Evolutionary conservation across 2,113 vertebrate genomes (phyloP), one percentile per base, ranked within the genome.

Genomic region (Zosterops lateralis): DNA sequence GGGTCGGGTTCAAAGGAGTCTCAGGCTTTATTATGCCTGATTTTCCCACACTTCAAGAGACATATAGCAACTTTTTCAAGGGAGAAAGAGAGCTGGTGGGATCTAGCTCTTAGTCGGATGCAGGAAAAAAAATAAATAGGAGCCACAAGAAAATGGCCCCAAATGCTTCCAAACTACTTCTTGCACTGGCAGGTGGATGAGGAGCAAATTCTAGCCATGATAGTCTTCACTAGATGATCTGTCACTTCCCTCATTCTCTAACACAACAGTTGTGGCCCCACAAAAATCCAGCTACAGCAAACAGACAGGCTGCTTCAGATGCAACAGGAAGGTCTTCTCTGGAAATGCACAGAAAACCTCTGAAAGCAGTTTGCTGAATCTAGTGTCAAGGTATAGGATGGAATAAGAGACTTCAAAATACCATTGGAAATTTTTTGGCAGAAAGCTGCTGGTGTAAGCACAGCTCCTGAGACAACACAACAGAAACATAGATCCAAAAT

Each of bases 1-100:
- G 25, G 10, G 26, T 47, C 0, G 0, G 11, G 16, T 53, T 79
- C 71, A 73, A 45, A 78, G 21, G 38, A 47, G 10, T 44, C 38
- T 50, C 21, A 10, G 47, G 12, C 32, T 36, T 82, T 7, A 20
- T 78, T 12, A 36, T 48, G 14, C 40, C 32, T 28, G 16, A 54
- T 73, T 79, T 60, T 16, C 40, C 31, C 2, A 10, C 29, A 36
- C 11, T 91, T 80, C 64, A 38, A 71, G 36, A 36, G 44, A 71
- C 1, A 12, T 25, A n/a, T 0, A 3, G 10, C 31, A 67, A 44
- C 19, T 71, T 57, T 74, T 48, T n/a, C 56, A 67, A 62, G n/a
- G 25, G 44, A 84, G 21, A 26, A 60, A 80, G 48, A 71, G 82
- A 68, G 26, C 22, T 36, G n/a, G n/a, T 56, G 10, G 71, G 48